A percentile compares a stretch with the other conserved stretches of the same genome.
Conservation (phyloP, 1,140 invertebrate species). For the Nixonia krombeini region DNA sequence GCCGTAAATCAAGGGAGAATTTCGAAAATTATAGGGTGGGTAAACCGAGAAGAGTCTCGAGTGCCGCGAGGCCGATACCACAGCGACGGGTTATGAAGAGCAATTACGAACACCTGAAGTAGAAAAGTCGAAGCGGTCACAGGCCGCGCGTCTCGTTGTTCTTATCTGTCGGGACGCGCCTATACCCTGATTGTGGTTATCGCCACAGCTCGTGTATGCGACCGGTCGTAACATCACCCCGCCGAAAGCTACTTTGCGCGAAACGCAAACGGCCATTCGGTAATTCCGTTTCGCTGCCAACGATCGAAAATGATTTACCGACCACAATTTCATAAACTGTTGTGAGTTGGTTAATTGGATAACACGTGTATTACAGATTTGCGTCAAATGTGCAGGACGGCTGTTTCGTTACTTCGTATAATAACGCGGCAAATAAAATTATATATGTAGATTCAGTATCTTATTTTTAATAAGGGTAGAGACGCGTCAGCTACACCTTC, state of each 20-base stretch:
- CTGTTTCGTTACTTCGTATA: too few species aligned
- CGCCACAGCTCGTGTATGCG: too few species aligned
- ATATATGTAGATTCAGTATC: conserved; percentile 9
- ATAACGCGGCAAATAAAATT: too few species aligned
- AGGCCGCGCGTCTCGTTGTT: conserved; percentile 1
- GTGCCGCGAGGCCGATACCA: conserved; percentile 45
- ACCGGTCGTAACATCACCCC: conserved; percentile 58
- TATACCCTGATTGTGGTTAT: too few species aligned
- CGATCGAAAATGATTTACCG: too few species aligned
- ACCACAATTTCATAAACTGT: too few species aligned
- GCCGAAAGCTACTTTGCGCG: too few species aligned
- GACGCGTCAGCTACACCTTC: not conserved
- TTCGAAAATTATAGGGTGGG: conserved; percentile 64
- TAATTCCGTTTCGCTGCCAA: too few species aligned
- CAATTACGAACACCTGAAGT: conserved; percentile 67
- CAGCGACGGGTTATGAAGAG: conserved; percentile 34
- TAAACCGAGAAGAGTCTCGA: conserved; percentile 52
- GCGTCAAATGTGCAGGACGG: too few species aligned
- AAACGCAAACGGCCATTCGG: too few species aligned
- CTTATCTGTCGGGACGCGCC: conserved; percentile 60
- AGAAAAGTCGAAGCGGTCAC: conserved; percentile 60
- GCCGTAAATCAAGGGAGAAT: conserved; percentile 62
- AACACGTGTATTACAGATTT: too few species aligned
- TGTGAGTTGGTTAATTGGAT: too few species aligned
- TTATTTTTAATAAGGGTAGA: conserved; percentile 12